These are phyloP conservation scores for Drosophila suzukii DNA, from an alignment of 1,140 invertebrate species.

Conservation along the genomic window DNA sequence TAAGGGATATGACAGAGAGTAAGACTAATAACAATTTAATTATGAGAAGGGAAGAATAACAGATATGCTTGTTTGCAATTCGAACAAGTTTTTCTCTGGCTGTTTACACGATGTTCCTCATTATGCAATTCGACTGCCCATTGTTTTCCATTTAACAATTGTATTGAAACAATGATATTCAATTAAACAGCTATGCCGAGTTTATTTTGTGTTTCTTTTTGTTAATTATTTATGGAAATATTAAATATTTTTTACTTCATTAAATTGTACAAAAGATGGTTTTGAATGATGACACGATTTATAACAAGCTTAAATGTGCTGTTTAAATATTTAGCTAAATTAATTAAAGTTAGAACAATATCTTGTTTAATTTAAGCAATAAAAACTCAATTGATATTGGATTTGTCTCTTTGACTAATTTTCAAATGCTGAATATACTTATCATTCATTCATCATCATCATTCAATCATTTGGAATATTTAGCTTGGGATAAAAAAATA, in stretches of 20 bases:
- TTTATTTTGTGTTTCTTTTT: constrained; percentile 4
- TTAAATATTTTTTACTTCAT: constrained; percentile 1
- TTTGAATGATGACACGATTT: neutral
- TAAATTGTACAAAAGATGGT: neutral
- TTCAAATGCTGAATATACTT: neutral
- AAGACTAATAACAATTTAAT: constrained; percentile 37
- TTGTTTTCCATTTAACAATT: constrained; percentile 21
- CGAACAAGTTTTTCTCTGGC: constrained; percentile 19
- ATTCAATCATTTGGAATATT: fast-evolving
- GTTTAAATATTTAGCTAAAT: neutral
- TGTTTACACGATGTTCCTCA: constrained; percentile 19
- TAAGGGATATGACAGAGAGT: neutral
- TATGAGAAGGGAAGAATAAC: constrained; percentile 21
- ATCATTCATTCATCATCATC: too few relatives aligned
- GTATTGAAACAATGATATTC: constrained; percentile 23
- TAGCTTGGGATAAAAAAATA: too few relatives aligned
- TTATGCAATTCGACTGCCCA: constrained; percentile 22
- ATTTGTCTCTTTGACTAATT: too few relatives aligned
- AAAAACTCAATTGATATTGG: too few relatives aligned
- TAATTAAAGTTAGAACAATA: too few relatives aligned
- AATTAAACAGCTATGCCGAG: constrained; percentile 5
- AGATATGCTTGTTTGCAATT: neutral
- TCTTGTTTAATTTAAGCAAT: too few relatives aligned
- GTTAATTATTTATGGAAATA: constrained; percentile 6
- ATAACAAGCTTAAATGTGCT: neutral